Conservation (phyloP, 2,797 vertebrate species). For the Notolepis coatsorum region DNA sequence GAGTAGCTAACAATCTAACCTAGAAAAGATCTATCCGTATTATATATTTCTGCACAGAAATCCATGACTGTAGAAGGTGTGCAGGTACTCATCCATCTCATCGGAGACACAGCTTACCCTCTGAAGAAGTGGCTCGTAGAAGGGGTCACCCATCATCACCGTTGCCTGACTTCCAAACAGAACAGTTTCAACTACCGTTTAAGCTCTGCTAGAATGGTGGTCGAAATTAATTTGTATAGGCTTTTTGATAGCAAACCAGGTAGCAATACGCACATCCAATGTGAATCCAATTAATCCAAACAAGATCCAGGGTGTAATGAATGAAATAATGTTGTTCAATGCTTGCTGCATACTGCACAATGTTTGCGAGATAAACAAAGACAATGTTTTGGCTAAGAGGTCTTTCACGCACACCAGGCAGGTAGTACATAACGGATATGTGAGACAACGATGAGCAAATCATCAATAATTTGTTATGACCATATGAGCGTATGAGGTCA, state of each 20-base stretch:
- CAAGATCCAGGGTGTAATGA: no score
- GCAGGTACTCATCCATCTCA: not conserved
- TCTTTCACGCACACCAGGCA: no score
- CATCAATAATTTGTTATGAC: no score
- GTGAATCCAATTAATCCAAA: no score
- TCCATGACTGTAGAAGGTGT: not conserved
- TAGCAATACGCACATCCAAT: no score
- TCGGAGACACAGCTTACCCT: not conserved
- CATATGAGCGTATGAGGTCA: no score
- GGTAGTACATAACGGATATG: no score
- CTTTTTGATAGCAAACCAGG: not conserved
- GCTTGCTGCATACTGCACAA: not conserved
- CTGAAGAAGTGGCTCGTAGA: constrained; percentile 3
- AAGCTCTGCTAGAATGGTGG: not conserved
- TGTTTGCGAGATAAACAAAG: not conserved
- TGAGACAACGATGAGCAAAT: no score
- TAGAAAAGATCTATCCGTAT: no score
- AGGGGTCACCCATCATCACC: not conserved
- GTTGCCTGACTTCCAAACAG: not conserved
- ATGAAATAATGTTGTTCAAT: no score
- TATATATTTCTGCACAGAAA: not conserved
- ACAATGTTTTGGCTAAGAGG: not conserved
- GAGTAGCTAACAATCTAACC: no score
- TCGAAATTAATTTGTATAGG: not conserved
- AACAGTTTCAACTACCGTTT: not conserved